Evolutionary conservation across 2,113 vertebrate genomes (phyloP).

Genomic region (Myotis lucifugus): DNA sequence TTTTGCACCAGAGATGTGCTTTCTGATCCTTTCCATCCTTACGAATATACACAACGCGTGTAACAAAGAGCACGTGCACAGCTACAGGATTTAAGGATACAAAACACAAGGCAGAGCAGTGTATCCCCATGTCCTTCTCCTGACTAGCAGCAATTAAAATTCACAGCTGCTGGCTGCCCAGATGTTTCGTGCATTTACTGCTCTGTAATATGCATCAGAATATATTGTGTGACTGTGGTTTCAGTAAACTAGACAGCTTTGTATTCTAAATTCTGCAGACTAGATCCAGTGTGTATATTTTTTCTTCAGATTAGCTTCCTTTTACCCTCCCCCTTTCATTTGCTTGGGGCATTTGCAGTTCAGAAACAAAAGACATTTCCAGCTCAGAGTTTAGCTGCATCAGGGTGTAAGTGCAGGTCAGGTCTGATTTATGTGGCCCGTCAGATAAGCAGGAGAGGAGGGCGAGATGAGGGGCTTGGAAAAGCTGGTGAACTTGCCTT

Average conservation of each 20-base stretch:
- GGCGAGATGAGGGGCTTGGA: slow-evolving; percentile 56
- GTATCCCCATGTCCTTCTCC: slow-evolving; percentile 66
- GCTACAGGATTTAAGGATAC: neutral
- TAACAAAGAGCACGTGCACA: slow-evolving; percentile 43
- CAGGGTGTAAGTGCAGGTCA: slow-evolving; percentile 71
- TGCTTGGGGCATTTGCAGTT: slow-evolving; percentile 67
- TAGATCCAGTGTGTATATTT: slow-evolving; percentile 68
- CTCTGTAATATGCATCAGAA: slow-evolving; percentile 78
- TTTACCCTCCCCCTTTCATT: neutral
- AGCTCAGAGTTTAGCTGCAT: slow-evolving; percentile 72
- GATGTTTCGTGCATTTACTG: slow-evolving; percentile 80
- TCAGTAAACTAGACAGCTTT: slow-evolving; percentile 77
- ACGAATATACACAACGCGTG: neutral
- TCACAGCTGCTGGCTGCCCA: slow-evolving; percentile 80
- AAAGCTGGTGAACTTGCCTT: slow-evolving; percentile 75
- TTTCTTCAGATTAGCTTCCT: slow-evolving; percentile 58
- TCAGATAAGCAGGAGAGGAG: slow-evolving; percentile 61
- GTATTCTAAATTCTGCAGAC: slow-evolving; percentile 53
- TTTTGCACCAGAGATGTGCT: slow-evolving; percentile 33
- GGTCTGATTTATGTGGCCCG: slow-evolving; percentile 64
- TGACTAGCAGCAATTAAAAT: slow-evolving; percentile 79
- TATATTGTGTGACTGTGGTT: slow-evolving; percentile 72
- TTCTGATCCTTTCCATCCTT: slow-evolving; percentile 15
- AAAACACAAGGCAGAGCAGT: slow-evolving; percentile 67
- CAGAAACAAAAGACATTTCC: slow-evolving; percentile 72